Evolutionary conservation across 2,113 vertebrate genomes (phyloP), one percentile per base, ranked within the genome.

Genomic region (Cettia cetti): DNA sequence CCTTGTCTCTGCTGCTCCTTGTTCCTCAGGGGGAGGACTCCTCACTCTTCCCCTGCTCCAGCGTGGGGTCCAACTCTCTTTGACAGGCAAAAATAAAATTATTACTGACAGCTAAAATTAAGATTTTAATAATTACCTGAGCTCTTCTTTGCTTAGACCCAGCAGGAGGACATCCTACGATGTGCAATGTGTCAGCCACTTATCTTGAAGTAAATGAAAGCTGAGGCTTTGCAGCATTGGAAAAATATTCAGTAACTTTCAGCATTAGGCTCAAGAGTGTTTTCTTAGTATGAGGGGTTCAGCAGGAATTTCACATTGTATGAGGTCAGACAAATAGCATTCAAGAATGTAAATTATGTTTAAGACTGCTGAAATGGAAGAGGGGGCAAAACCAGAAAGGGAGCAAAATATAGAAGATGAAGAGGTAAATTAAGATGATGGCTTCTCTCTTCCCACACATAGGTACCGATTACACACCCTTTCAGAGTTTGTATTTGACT

Each of bases 21-120:
- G 15, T 15, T 82, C 54, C 71, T 77, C 71, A 77, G 30, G 12
- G 22, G 40, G 22, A 77, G 56, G 31, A 63, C 35, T 70, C 71
- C 22, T 54, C 79, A 56, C 31, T 77, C 31, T 77, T 83, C 56
- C 26, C 15, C 49, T 90, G 56, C 49, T 83, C 71, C 56, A 77
- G 50, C 6, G 1, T 56, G 31, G 64, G 31, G 63, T 82, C 28
- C 49, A 69, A 57, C 31, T 15, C 18, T 63, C 37, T 65, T 52
- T 85, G 74, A 87, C 40, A 91, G n/a, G 74, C 53, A 94, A 74
- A 82, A 64, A 24, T 89, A 61, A 92, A 82, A 89, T 95, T 47
- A 89, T 86, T 95, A 79, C 74, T 95, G 94, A 82, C 93, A 96
- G 61, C 11, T 82, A 86, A 91, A 94, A 94, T 95, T 27, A 95